Conservation (phyloP, 37 sponge, comb jelly and placozoan species). For the Halisarca cf. caerulea region DNA sequence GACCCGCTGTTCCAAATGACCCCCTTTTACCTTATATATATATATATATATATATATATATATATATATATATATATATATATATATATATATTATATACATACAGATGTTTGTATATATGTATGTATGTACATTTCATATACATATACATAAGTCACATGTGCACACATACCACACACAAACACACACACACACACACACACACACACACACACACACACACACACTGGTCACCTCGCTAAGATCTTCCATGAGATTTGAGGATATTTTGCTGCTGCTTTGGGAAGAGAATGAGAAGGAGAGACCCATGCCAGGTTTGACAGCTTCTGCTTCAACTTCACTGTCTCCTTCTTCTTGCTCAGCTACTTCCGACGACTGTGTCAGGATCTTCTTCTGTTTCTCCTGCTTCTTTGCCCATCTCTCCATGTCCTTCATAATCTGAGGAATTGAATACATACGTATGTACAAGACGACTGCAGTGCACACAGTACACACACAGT, state of each 20-base stretch:
- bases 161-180: no score
- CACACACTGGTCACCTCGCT: neutral
- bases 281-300: conserved; percentile 20
- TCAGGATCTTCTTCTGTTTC: conserved; percentile 61
- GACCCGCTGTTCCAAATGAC: no score
- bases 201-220: conserved; percentile 19
- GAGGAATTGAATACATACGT: neutral
- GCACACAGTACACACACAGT: no score
- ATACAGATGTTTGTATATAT: no score
- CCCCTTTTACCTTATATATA: no score
- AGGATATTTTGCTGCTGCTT: no score
- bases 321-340: conserved; percentile 30
- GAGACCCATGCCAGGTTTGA: conserved; percentile 23
- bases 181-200: conserved; percentile 2
- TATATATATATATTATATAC: no score
- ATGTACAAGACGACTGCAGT: neutral
- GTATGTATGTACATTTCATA: no score
- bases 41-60: no score
- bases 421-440: conserved; percentile 98
- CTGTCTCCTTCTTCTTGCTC: neutral
- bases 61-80: no score
- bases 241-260: neutral
- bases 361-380: neutral
- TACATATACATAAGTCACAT: no score
- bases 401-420: conserved; percentile 96